These are phyloP conservation scores for Coreius guichenoti DNA, from an alignment of 2,797 vertebrate genomes.

Conservation along the genomic window DNA sequence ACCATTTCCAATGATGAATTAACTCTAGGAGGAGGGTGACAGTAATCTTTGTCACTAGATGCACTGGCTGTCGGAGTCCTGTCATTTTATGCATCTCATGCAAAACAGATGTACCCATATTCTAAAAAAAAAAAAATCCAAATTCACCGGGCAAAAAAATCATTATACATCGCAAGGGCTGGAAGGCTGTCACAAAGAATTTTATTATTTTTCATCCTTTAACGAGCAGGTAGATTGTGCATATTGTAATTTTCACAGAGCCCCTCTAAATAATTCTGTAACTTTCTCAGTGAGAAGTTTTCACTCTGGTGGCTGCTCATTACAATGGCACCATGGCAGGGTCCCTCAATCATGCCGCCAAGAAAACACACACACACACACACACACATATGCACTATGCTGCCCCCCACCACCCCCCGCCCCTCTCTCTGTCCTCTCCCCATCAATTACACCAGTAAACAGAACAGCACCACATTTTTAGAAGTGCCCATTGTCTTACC, in stretches of 20 bases:
- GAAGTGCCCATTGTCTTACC: conserved; percentile 44
- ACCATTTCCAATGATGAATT: conserved; percentile 97
- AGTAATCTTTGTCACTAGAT: conserved; percentile 95
- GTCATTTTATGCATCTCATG: conserved; percentile 97
- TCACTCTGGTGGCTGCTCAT: conserved; percentile 75
- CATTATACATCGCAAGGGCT: conserved; percentile 80
- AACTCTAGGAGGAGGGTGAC: conserved; percentile 93
- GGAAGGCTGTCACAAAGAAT: conserved; percentile 85
- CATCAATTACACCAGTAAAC: conserved; percentile 60
- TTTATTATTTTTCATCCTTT: conserved; percentile 85
- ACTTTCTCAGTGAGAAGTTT: conserved; percentile 81
- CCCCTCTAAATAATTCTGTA: conserved; percentile 85
- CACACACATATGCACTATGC: conserved; percentile 66
- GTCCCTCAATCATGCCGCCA: conserved; percentile 80
- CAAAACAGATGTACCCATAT: conserved; percentile 97
- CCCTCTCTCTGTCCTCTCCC: conserved; percentile 52
- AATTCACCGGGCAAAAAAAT: conserved; percentile 79
- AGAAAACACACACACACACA: conserved; percentile 69
- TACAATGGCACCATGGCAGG: conserved; percentile 81
- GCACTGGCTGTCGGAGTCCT: conserved; percentile 97
- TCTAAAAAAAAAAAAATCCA: conserved; percentile 70
- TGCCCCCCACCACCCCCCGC: conserved; percentile 51
- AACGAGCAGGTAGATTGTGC: conserved; percentile 82
- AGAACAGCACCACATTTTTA: conserved; percentile 53
- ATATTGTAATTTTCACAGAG: conserved; percentile 82